Evolutionary conservation across 1,140 invertebrate genomes (phyloP).

Genomic region (Uloborus diversus): DNA sequence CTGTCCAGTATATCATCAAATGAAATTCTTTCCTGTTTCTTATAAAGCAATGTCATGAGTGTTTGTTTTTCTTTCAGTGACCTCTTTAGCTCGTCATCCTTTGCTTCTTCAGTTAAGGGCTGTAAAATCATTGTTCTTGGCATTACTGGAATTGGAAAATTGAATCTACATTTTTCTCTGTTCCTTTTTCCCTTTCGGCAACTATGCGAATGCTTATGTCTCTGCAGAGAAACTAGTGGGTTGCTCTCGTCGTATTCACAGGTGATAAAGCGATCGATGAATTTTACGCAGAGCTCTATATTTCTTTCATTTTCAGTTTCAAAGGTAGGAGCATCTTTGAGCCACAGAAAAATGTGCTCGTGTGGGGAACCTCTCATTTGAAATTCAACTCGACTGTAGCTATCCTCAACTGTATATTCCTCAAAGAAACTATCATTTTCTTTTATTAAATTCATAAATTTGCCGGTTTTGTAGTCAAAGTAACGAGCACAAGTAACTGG

Average conservation of each 20-base stretch:
- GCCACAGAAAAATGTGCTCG: background rate
- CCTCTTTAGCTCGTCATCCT: background rate
- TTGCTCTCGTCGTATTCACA: background rate
- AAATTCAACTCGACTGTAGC: background rate
- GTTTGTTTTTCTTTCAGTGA: too few species aligned
- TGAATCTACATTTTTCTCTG: background rate
- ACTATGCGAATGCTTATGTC: background rate
- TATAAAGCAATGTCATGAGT: too few species aligned
- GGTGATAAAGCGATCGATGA: background rate
- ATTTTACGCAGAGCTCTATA: background rate
- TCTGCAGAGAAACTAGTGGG: background rate
- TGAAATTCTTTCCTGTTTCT: too few species aligned
- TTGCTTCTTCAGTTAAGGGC: background rate
- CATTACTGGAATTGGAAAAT: background rate
- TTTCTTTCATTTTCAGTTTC: background rate
- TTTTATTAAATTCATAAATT: background rate
- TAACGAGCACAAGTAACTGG: background rate
- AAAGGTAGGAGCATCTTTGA: background rate
- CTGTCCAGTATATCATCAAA: background rate
- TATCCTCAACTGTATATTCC: background rate
- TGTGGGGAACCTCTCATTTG: background rate
- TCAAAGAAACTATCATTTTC: background rate
- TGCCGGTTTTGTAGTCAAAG: background rate
- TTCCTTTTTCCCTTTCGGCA: background rate
- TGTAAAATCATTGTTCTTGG: background rate